Percentiles rank a stretch among this genome's conserved stretches.
Evolutionary conservation across 2,797 vertebrate genomes (phyloP).

Genomic region (Corythornis leucogaster): DNA sequence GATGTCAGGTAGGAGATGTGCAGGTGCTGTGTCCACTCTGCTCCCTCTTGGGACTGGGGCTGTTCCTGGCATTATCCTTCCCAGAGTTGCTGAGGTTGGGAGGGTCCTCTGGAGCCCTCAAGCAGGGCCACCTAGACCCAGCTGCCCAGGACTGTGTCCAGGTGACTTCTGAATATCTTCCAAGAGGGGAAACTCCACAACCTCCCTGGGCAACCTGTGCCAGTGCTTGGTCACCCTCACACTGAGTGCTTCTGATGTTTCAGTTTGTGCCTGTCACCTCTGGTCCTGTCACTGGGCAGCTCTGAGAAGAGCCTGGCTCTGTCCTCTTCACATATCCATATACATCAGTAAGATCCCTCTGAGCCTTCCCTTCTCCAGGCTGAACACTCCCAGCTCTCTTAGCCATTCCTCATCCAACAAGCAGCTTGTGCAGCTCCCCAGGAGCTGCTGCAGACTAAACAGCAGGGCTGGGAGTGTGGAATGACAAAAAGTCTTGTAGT

Average conservation of each 20-base stretch:
- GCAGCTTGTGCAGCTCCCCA: not conserved
- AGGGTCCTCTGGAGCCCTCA: not conserved
- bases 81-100: not conserved
- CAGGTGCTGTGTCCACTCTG: not conserved
- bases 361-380: no score
- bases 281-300: not conserved
- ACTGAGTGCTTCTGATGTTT: not conserved
- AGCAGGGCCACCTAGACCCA: not conserved
- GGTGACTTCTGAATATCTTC: not conserved
- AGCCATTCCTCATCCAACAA: not conserved
- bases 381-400: not conserved
- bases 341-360: no score
- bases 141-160: not conserved
- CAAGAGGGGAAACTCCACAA: not conserved
- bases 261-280: not conserved
- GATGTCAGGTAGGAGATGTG: rapidly evolving
- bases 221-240: not conserved
- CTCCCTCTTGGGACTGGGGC: not conserved
- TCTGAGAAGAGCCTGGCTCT: not conserved
- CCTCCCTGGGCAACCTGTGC: not conserved
- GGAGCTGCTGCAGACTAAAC: not conserved
- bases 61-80: rapidly evolving
- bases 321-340: no score
- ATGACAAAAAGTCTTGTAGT: not conserved
- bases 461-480: not conserved